phyloP scores from a whole-genome alignment of 2,113 vertebrate species.

The Sitta europaea region DNA sequence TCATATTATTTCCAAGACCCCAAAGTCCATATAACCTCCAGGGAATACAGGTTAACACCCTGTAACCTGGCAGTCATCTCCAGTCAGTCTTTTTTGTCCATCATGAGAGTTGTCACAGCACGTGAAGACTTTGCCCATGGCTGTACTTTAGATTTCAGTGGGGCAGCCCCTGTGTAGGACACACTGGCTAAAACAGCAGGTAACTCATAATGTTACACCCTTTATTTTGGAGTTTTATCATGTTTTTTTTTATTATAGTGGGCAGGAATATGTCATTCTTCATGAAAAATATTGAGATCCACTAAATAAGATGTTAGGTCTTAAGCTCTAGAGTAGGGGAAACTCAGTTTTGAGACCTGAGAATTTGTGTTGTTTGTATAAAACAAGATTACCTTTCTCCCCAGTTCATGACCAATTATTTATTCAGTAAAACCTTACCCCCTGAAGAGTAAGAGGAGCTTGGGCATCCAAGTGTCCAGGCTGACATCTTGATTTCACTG shows the following conservation, averaged over 20 bases:
- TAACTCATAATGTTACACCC: background rate
- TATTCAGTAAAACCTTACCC: background rate
- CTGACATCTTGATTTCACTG: background rate
- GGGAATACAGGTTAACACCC: background rate
- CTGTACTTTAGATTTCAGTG: background rate
- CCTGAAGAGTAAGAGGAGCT: accelerated
- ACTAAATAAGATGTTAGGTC: background rate
- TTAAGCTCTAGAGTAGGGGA: background rate
- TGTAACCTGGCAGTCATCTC: background rate
- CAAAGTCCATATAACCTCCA: background rate
- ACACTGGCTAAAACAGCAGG: background rate
- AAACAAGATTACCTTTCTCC: background rate
- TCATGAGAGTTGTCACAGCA: background rate
- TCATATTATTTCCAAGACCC: background rate
- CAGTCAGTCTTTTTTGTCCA: background rate
- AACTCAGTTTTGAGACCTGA: background rate
- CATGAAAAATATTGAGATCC: background rate
- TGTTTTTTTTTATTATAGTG: background rate
- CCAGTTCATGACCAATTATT: background rate
- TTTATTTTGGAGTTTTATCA: background rate
- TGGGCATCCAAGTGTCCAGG: background rate
- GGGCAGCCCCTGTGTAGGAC: background rate
- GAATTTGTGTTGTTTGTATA: background rate
- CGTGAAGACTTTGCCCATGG: background rate
- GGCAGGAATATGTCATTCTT: background rate